phyloP scores from a whole-genome alignment of 2,888 invertebrate genomes.

The Apodemia zela region DNA sequence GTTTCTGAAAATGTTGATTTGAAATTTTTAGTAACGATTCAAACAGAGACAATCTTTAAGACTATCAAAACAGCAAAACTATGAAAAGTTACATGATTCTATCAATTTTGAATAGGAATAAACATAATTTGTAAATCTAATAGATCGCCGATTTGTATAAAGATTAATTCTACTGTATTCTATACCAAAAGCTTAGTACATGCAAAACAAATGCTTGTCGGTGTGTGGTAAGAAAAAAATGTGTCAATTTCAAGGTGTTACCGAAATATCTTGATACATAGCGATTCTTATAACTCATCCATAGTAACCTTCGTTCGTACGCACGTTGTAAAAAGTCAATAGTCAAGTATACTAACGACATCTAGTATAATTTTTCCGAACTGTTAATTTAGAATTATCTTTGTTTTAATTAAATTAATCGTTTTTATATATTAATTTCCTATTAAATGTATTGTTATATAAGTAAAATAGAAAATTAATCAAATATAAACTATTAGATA shows the following conservation, averaged over 20 bases:
- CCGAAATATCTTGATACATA: conserved; percentile 30
- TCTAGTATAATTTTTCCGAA: conserved; percentile 41
- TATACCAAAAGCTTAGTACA: conserved; percentile 9
- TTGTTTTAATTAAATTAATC: background rate
- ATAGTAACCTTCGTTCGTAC: conserved; percentile 33
- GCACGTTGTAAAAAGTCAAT: conserved; percentile 40
- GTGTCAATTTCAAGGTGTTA: conserved; percentile 34
- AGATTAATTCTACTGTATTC: background rate
- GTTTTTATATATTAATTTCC: background rate
- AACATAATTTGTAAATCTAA: too few species aligned
- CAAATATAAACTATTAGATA: background rate
- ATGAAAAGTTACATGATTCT: too few species aligned
- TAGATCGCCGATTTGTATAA: too few species aligned
- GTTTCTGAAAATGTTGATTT: too few species aligned
- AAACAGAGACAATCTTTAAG: too few species aligned
- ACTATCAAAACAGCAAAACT: too few species aligned
- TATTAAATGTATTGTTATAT: too few species aligned
- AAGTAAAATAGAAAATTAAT: background rate
- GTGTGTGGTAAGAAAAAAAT: conserved; percentile 17
- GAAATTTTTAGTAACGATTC: too few species aligned
- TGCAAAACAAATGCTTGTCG: conserved; percentile 18
- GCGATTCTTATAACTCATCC: conserved; percentile 26
- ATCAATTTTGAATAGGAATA: too few species aligned
- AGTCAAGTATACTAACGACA: conserved; percentile 47
- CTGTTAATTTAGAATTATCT: conserved; percentile 3